Conservation (phyloP, 2,888 invertebrate genomes). For the Tanytarsus gracilentus region DNA sequence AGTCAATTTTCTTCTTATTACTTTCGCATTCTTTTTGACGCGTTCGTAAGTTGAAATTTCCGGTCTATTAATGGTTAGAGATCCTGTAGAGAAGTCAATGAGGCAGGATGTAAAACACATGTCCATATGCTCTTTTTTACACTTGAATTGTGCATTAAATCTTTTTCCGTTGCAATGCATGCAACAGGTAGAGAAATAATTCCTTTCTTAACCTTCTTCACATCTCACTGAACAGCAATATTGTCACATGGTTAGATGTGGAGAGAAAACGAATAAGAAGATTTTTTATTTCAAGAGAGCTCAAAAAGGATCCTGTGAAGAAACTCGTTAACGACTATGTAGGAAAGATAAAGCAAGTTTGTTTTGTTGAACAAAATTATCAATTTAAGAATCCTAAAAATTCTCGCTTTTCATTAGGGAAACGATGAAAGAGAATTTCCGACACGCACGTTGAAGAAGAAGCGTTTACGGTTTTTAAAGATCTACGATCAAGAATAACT, state of each 20-base stretch:
- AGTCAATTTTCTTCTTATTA: too few species aligned
- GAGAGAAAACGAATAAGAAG: not conserved
- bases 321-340: slow-evolving; percentile 9
- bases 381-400: too few species aligned
- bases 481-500: too few species aligned
- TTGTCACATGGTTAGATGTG: not conserved
- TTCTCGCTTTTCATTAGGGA: too few species aligned
- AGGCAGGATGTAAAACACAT: slow-evolving; percentile 12
- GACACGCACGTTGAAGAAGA: too few species aligned
- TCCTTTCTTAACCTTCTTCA: not conserved
- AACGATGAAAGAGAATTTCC: too few species aligned
- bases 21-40: too few species aligned
- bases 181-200: slow-evolving; percentile 1
- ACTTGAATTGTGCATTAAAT: not conserved
- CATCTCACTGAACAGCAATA: not conserved
- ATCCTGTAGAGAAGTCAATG: not conserved
- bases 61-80: not conserved
- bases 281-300: too few species aligned
- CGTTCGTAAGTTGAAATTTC: slow-evolving; percentile 10
- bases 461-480: too few species aligned
- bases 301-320: too few species aligned
- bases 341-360: not conserved
- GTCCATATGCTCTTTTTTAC: not conserved
- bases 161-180: not conserved
- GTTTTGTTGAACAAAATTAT: slow-evolving; percentile 14